These are phyloP conservation scores for Campylorhamphus procurvoides DNA, from an alignment of 2,113 vertebrate genomes.

Conservation along the genomic window DNA sequence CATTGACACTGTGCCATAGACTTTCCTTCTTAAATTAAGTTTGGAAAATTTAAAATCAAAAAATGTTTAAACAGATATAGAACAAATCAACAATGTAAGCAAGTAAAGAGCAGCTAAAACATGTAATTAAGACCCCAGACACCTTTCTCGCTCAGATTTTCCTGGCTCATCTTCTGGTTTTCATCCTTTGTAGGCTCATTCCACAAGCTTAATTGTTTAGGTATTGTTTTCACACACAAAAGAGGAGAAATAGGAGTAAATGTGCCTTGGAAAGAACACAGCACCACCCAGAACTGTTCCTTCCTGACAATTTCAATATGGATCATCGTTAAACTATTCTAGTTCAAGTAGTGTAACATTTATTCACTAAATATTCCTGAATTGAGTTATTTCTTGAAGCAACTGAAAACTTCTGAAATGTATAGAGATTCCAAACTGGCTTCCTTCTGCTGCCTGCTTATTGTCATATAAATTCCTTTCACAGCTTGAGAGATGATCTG, in stretches of 20 bases:
- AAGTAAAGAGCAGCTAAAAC: neutral
- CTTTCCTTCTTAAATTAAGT: neutral
- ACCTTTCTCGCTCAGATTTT: neutral
- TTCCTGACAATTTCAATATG: neutral
- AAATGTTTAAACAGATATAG: neutral
- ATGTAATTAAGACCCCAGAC: neutral
- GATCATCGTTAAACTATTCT: neutral
- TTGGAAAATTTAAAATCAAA: neutral
- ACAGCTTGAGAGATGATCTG: neutral
- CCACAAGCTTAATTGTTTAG: neutral
- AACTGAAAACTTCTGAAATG: neutral
- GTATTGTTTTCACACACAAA: neutral
- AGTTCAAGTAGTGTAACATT: neutral
- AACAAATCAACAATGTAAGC: neutral
- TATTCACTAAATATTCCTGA: neutral
- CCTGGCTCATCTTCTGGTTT: neutral
- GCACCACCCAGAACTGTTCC: neutral
- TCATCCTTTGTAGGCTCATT: neutral
- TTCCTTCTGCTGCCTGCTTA: neutral
- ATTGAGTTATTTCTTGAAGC: neutral
- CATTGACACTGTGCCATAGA: neutral
- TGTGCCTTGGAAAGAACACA: neutral
- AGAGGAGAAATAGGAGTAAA: neutral
- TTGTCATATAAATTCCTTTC: neutral
- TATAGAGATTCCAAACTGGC: neutral